Evolutionary conservation across 2,797 vertebrate genomes (phyloP).

Genomic region (Catharus ustulatus): DNA sequence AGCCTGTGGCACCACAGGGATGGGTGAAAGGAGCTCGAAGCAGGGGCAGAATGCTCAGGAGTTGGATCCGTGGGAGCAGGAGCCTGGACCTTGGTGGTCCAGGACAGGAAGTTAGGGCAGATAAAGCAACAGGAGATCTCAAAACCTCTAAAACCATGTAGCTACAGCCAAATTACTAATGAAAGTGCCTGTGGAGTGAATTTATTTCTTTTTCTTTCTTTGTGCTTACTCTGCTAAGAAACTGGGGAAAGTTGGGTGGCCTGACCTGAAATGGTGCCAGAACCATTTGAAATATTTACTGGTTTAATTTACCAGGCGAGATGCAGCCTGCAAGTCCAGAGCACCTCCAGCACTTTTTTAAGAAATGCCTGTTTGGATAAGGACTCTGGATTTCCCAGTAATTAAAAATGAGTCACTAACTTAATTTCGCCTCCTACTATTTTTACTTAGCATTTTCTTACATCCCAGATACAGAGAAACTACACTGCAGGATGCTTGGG

Average conservation of each 20-base stretch:
- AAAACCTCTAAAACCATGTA: background rate
- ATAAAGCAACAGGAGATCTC: background rate
- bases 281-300: background rate
- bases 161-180: background rate
- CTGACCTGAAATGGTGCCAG: background rate
- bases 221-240: background rate
- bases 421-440: background rate
- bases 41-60: background rate
- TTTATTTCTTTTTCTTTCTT: background rate
- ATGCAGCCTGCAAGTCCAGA: background rate
- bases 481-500: background rate
- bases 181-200: background rate
- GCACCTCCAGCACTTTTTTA: background rate
- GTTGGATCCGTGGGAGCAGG: background rate
- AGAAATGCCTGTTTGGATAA: slow-evolving; percentile 26
- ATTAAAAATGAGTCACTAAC: slow-evolving; percentile 45
- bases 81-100: background rate
- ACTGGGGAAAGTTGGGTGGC: background rate
- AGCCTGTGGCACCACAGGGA: background rate
- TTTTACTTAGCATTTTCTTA: slow-evolving; percentile 4
- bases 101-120: background rate
- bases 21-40: background rate
- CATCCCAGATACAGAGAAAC: background rate
- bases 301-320: background rate
- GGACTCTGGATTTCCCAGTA: slow-evolving; percentile 1